Conservation (phyloP, 2,888 invertebrate species). For the Cerastis rubricosa region DNA sequence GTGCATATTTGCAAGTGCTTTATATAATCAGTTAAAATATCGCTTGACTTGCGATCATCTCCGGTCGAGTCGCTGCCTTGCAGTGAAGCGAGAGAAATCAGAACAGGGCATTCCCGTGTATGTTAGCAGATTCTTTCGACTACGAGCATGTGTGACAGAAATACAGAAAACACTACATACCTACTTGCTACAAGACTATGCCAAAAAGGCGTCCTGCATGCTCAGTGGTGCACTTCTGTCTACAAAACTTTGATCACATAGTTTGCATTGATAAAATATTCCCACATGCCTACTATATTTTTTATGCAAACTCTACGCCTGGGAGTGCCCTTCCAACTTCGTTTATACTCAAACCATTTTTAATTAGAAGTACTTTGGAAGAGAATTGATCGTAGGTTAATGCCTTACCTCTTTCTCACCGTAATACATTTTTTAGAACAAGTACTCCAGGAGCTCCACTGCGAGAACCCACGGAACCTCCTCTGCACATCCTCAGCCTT, state of each 20-base stretch:
- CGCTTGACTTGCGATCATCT: background rate
- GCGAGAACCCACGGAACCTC: constrained; percentile 91
- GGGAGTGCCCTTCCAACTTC: background rate
- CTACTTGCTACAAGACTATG: background rate
- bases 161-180: background rate
- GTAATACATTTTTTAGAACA: constrained; percentile 96
- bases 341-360: background rate
- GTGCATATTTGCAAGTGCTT: constrained; percentile 11
- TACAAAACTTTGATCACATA: background rate
- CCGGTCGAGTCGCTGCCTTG: background rate
- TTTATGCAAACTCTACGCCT: background rate
- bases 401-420: constrained; percentile 92
- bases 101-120: background rate
- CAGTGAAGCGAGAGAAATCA: background rate
- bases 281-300: background rate
- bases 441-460: constrained; percentile 96
- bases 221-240: background rate
- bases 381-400: background rate
- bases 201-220: background rate
- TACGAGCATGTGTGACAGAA: constrained; percentile 1
- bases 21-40: background rate
- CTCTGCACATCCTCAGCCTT: constrained; percentile 80
- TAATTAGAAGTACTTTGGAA: background rate
- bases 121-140: background rate
- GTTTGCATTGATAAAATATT: background rate